phyloP scores from a whole-genome alignment of 2,113 vertebrate genomes.

The Mugil cephalus region DNA sequence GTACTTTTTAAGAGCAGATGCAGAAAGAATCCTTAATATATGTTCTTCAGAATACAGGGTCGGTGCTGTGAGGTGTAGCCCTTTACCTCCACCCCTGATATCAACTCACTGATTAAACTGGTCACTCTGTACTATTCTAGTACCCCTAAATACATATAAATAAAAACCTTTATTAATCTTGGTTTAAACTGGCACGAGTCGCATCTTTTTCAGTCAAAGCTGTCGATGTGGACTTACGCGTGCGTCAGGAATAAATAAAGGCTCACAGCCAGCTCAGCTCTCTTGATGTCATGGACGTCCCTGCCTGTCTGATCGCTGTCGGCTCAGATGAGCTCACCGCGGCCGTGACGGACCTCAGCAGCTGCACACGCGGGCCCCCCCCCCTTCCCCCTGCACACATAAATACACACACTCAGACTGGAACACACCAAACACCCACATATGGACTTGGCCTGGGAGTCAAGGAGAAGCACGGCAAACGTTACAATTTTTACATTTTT shows the following conservation, averaged over 20 bases:
- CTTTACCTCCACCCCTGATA: too few relatives aligned
- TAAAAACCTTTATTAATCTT: too few relatives aligned
- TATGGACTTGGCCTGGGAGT: too few relatives aligned
- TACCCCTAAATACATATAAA: too few relatives aligned
- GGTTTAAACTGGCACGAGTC: too few relatives aligned
- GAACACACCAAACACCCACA: background rate
- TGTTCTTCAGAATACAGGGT: too few relatives aligned
- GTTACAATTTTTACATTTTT: constrained; percentile 77
- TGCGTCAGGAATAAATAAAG: constrained; percentile 36
- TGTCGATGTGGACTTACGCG: background rate
- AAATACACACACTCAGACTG: constrained; percentile 7
- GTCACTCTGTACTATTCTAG: too few relatives aligned
- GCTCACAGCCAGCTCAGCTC: constrained; percentile 23
- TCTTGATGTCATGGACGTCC: constrained; percentile 57
- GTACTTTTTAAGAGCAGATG: too few relatives aligned
- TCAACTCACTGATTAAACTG: too few relatives aligned
- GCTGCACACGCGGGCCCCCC: constrained; percentile 48
- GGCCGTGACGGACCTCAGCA: constrained; percentile 59
- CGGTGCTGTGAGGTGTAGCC: too few relatives aligned
- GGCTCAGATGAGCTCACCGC: constrained; percentile 49
- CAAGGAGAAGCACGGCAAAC: constrained; percentile 1
- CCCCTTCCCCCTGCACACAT: background rate
- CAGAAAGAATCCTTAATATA: too few relatives aligned
- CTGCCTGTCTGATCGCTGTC: constrained; percentile 22
- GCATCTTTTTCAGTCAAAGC: too few relatives aligned